Evolutionary conservation across 1,140 invertebrate genomes (phyloP).

Genomic region (Drosophila rufa): DNA sequence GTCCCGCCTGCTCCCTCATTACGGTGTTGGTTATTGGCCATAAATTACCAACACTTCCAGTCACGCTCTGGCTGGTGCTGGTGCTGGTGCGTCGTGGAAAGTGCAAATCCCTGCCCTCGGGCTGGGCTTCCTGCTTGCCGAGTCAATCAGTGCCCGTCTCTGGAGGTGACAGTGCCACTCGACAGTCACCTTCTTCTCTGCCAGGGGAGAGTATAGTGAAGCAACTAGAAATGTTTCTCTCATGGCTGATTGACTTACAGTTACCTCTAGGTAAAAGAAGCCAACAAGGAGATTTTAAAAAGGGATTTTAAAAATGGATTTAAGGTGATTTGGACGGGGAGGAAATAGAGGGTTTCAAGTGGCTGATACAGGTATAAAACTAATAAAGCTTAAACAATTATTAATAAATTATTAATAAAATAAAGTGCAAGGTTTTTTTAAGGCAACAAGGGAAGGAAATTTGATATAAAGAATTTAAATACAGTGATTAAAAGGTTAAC

Average conservation of each 20-base stretch:
- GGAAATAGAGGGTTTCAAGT: background rate
- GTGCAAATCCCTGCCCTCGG: conserved; percentile 20
- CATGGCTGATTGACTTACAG: conserved; percentile 8
- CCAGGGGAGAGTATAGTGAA: background rate
- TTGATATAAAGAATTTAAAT: background rate
- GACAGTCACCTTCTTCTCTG: background rate
- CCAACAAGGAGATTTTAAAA: background rate
- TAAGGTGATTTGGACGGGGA: background rate
- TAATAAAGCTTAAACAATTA: background rate
- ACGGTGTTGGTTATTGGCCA: conserved; percentile 55
- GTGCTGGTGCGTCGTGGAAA: background rate
- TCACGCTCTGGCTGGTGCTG: conserved; percentile 20
- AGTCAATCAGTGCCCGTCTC: conserved; percentile 55
- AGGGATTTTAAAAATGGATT: background rate
- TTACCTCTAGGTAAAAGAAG: background rate
- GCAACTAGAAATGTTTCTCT: conserved; percentile 1
- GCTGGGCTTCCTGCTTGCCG: background rate
- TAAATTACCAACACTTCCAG: conserved; percentile 49
- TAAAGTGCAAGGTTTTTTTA: background rate
- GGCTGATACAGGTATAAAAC: too few relatives aligned
- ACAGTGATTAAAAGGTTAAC: background rate
- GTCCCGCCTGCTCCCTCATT: conserved; percentile 37
- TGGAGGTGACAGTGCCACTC: conserved; percentile 29
- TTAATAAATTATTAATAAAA: background rate
- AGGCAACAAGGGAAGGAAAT: background rate